A percentile compares a stretch with the other conserved stretches of the same genome.
Conservation (phyloP, 2,888 invertebrate genomes). For the Campaea margaritaria region DNA sequence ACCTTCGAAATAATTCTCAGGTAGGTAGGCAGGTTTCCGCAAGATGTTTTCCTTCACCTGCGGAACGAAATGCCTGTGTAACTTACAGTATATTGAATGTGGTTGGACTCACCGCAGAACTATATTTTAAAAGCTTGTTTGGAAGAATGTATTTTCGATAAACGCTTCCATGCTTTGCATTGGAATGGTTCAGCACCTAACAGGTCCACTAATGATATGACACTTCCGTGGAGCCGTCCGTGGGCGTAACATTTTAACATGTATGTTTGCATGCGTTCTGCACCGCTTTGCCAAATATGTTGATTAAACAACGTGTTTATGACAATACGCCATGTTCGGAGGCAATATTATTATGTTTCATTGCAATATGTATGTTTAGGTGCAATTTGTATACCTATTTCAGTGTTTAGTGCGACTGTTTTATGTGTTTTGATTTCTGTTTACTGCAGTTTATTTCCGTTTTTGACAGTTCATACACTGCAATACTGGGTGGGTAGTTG, state of each 20-base stretch:
- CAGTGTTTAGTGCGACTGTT: constrained; percentile 9
- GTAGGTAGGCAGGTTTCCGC: too few relatives aligned
- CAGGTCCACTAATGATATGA: background rate
- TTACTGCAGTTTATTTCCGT: background rate
- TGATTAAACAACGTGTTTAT: constrained; percentile 21
- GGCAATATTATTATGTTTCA: background rate
- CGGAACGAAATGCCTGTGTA: too few relatives aligned
- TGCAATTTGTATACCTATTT: background rate
- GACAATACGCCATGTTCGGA: constrained; percentile 10
- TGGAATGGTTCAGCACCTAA: background rate
- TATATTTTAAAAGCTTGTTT: too few relatives aligned
- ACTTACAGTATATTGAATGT: too few relatives aligned
- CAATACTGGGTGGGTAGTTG: too few relatives aligned
- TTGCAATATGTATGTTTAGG: constrained; percentile 7
- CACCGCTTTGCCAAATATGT: constrained; percentile 12
- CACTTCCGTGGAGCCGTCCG: constrained; percentile 13
- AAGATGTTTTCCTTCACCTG: too few relatives aligned
- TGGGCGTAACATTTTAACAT: constrained; percentile 13
- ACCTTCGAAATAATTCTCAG: too few relatives aligned
- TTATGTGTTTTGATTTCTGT: background rate
- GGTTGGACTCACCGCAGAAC: too few relatives aligned
- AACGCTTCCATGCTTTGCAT: background rate
- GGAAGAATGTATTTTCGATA: too few relatives aligned
- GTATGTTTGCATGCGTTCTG: constrained; percentile 10
- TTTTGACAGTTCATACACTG: too few relatives aligned